A percentile compares a stretch with the other conserved stretches of the same genome.
These are phyloP conservation scores for Psettodes erumei DNA, from an alignment of 2,113 vertebrate genomes.

Conservation along the genomic window DNA sequence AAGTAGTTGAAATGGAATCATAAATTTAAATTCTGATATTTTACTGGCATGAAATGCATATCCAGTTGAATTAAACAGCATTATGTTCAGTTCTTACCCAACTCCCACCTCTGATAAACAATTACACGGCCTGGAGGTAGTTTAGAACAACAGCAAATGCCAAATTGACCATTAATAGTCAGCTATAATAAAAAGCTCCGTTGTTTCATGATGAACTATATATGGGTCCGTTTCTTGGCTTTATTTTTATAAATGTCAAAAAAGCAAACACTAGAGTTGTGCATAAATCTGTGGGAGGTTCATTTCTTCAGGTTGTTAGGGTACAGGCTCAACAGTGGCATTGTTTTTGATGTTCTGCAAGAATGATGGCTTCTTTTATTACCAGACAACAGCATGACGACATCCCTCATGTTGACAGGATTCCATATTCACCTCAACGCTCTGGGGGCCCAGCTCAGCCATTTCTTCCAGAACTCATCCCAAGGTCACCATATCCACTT, in stretches of 20 bases:
- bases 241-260: slow-evolving; percentile 66
- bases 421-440: slow-evolving; percentile 67
- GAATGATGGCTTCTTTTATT: slow-evolving; percentile 76
- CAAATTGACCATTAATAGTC: slow-evolving; percentile 67
- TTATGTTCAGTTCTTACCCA: slow-evolving; percentile 29
- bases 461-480: slow-evolving; percentile 50
- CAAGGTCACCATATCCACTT: slow-evolving; percentile 64
- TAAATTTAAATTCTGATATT: slow-evolving; percentile 62
- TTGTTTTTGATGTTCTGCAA: slow-evolving; percentile 52
- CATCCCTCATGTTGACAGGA: slow-evolving; percentile 75
- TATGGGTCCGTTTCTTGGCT: slow-evolving; percentile 4
- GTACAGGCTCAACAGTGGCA: background rate
- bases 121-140: slow-evolving; percentile 52
- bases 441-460: slow-evolving; percentile 44
- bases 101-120: slow-evolving; percentile 57
- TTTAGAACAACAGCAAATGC: slow-evolving; percentile 63
- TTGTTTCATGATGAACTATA: slow-evolving; percentile 59
- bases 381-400: slow-evolving; percentile 58
- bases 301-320: slow-evolving; percentile 38
- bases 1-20: slow-evolving; percentile 44
- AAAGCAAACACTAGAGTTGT: slow-evolving; percentile 42
- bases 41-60: slow-evolving; percentile 55
- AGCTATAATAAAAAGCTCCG: slow-evolving; percentile 56
- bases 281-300: slow-evolving; percentile 28
- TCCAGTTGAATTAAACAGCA: slow-evolving; percentile 66